Percentiles rank a stretch among this genome's conserved stretches.
Evolutionary conservation across 2,888 invertebrate genomes (phyloP).

Genomic region (Nemotelus nigrinus): DNA sequence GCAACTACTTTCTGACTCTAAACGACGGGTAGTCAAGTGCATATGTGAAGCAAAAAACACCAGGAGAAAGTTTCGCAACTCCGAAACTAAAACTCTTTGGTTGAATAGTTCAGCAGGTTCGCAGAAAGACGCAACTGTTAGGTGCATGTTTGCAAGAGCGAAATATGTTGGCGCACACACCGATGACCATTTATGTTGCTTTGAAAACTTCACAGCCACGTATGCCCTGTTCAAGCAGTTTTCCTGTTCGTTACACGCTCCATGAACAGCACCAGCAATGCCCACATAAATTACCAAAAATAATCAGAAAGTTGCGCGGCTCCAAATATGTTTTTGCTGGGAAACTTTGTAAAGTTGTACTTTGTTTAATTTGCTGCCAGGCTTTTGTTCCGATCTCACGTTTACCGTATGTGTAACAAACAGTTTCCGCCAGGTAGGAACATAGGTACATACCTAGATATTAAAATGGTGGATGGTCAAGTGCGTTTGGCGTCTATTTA

Average conservation of each 20-base stretch:
- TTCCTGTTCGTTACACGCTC: slow-evolving; percentile 32
- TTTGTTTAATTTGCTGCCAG: slow-evolving; percentile 30
- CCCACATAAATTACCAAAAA: slow-evolving; percentile 48
- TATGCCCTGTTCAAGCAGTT: slow-evolving; percentile 19
- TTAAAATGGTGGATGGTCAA: slow-evolving; percentile 1
- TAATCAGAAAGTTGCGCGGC: slow-evolving; percentile 46
- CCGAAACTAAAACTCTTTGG: slow-evolving; percentile 16
- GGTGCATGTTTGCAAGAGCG: slow-evolving; percentile 31
- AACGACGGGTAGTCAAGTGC: neutral
- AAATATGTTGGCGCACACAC: slow-evolving; percentile 30
- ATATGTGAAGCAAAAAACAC: neutral
- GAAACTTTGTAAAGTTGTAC: slow-evolving; percentile 39
- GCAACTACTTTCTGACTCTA: neutral
- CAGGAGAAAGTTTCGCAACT: slow-evolving; percentile 23
- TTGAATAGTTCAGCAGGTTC: slow-evolving; percentile 29
- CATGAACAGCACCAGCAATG: slow-evolving; percentile 26
- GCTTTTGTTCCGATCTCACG: neutral
- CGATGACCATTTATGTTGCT: slow-evolving; percentile 16
- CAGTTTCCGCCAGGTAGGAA: slow-evolving; percentile 7
- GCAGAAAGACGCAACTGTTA: slow-evolving; percentile 35
- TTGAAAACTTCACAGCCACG: slow-evolving; percentile 35
- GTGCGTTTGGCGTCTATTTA: neutral
- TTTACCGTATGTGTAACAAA: neutral
- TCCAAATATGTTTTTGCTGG: slow-evolving; percentile 34
- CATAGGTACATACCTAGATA: neutral